Conservation (phyloP, 2,113 vertebrate species). For the Bambusicola thoracicus region DNA sequence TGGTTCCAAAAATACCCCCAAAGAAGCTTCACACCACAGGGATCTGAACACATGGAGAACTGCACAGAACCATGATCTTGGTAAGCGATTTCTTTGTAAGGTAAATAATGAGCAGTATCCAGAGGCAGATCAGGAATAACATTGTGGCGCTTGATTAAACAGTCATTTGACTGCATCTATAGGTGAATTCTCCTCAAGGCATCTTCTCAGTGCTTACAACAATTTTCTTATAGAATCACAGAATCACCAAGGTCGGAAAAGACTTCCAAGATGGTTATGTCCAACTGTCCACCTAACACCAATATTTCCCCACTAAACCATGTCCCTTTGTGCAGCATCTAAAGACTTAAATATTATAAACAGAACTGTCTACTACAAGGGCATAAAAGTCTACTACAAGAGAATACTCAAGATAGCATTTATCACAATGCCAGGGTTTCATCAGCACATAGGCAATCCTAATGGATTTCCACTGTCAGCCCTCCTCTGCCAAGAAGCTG, state of each 20-base stretch:
- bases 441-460: neutral
- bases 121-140: neutral
- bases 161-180: neutral
- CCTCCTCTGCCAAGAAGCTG: slow-evolving; percentile 29
- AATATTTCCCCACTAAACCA: no score
- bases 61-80: neutral
- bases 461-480: slow-evolving; percentile 54
- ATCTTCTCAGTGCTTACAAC: neutral
- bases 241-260: no score
- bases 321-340: no score
- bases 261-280: no score
- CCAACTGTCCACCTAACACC: no score
- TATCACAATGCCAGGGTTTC: neutral
- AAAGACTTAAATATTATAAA: no score
- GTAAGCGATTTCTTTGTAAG: neutral
- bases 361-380: neutral
- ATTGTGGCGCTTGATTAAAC: neutral
- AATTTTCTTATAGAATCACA: no score
- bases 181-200: neutral
- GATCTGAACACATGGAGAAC: neutral
- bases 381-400: accelerated
- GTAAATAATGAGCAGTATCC: neutral
- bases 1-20: accelerated
- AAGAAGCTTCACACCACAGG: neutral
- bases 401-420: neutral